Evolutionary conservation across 2,113 vertebrate genomes (phyloP).

Genomic region (Microcebus tavaratra): DNA sequence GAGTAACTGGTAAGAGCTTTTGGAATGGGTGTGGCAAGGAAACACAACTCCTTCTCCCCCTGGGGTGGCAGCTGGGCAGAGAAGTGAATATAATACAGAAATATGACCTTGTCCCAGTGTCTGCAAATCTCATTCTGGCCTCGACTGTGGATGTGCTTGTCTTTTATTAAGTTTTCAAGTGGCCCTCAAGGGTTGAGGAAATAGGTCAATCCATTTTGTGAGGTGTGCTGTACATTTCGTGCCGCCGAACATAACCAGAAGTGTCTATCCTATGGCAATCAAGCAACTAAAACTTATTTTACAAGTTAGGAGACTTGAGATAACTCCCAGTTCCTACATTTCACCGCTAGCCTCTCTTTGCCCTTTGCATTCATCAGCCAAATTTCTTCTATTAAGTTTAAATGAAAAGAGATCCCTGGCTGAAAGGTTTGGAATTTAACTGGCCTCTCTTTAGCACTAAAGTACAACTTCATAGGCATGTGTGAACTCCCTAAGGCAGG

Average conservation of each 20-base stretch:
- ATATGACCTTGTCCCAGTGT: neutral
- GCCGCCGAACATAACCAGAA: neutral
- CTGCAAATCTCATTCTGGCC: neutral
- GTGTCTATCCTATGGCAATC: neutral
- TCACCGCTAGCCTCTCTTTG: neutral
- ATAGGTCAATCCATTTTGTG: neutral
- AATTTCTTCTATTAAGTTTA: neutral
- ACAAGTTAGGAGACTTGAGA: neutral
- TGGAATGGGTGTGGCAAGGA: neutral
- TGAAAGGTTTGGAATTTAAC: neutral
- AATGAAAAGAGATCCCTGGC: neutral
- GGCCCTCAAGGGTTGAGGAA: constrained; percentile 42
- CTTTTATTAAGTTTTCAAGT: constrained; percentile 48
- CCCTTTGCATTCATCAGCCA: neutral
- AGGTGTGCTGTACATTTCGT: neutral
- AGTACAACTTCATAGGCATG: neutral
- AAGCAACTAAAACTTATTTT: neutral
- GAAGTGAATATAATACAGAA: neutral
- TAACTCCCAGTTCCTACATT: neutral
- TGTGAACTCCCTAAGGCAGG: neutral
- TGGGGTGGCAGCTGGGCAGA: neutral
- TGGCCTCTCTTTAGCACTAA: neutral
- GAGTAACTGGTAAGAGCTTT: neutral
- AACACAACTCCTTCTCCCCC: neutral
- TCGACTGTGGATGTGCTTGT: neutral